Conservation (phyloP, 2,113 vertebrate genomes). For the Lepisosteus osseus region DNA sequence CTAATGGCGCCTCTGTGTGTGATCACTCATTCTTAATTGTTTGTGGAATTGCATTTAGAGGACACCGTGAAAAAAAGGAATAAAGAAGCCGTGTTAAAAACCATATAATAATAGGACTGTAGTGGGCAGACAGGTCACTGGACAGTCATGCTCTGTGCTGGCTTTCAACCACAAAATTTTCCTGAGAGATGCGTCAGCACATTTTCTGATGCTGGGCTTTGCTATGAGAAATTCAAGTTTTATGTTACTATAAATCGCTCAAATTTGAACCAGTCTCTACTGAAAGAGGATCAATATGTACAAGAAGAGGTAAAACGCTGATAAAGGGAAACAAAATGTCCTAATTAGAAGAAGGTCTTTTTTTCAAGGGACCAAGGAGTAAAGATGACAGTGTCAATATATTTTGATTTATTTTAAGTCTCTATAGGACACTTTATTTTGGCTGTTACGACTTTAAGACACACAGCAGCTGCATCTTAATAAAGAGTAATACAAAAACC, state of each 20-base stretch:
- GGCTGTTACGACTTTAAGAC: conserved; percentile 17
- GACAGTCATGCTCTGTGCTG: neutral
- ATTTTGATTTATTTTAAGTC: conserved; percentile 42
- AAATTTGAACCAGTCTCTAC: conserved; percentile 50
- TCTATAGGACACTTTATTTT: conserved; percentile 20
- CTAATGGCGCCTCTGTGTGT: neutral
- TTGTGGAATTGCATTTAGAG: neutral
- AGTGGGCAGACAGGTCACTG: neutral
- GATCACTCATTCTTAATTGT: conserved; percentile 15
- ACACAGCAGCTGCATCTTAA: conserved; percentile 35
- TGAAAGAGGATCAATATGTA: conserved; percentile 50
- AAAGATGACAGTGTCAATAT: conserved; percentile 42
- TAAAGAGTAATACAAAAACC: conserved; percentile 37
- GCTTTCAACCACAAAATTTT: neutral
- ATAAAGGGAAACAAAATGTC: conserved; percentile 42
- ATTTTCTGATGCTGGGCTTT: conserved; percentile 34
- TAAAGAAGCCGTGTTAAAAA: neutral
- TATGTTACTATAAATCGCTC: conserved; percentile 54
- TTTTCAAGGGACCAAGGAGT: conserved; percentile 33
- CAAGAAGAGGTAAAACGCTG: conserved; percentile 47
- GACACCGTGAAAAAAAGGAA: conserved; percentile 17
- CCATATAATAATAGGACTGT: neutral
- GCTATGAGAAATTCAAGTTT: conserved; percentile 32
- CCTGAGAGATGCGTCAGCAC: conserved; percentile 22
- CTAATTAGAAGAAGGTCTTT: conserved; percentile 49